These are phyloP conservation scores for Papilio machaon DNA, from an alignment of 1,140 invertebrate species.

Conservation along the genomic window DNA sequence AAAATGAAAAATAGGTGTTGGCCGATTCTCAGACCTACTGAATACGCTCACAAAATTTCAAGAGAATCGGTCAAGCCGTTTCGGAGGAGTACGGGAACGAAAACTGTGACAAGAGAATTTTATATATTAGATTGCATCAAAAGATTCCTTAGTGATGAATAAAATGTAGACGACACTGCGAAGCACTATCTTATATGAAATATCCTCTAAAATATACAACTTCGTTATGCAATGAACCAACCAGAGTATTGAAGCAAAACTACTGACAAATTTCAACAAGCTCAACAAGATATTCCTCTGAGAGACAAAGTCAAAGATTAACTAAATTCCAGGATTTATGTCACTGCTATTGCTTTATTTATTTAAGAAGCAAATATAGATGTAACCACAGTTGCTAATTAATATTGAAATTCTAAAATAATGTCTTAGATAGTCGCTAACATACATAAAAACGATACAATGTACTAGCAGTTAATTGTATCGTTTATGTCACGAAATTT, in stretches of 20 bases:
- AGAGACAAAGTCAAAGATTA: constrained; percentile 10
- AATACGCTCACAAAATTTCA: no score
- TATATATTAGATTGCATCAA: no score
- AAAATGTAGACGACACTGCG: background rate
- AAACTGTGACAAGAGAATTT: no score
- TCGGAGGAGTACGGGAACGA: no score
- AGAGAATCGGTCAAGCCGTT: no score
- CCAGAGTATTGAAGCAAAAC: background rate
- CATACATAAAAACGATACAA: background rate
- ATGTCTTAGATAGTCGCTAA: background rate
- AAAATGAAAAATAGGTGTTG: no score
- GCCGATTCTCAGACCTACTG: no score
- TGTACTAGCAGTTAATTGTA: background rate
- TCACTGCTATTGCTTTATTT: background rate
- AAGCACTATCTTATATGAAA: background rate
- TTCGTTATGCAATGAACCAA: background rate
- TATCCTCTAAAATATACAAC: background rate
- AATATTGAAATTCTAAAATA: background rate
- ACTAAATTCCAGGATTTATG: background rate
- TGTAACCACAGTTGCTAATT: background rate
- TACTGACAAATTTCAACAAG: constrained; percentile 3
- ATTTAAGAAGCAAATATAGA: background rate
- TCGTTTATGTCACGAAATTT: background rate
- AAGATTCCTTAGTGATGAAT: no score
- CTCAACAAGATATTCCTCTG: background rate